Evolutionary conservation across 2,797 vertebrate species (phyloP).

Genomic region (Phoxinus dragarum): DNA sequence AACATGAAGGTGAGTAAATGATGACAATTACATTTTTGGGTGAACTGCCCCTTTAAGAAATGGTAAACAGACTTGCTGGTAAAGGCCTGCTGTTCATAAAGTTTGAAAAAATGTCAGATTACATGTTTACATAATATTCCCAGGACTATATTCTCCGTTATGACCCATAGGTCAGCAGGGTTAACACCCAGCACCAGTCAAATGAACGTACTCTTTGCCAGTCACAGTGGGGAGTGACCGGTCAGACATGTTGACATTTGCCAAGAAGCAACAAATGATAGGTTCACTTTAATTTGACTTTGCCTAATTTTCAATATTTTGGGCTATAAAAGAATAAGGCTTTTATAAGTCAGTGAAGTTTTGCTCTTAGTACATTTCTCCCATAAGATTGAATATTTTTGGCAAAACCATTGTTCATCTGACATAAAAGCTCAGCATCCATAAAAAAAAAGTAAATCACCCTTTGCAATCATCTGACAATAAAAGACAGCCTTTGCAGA

Average conservation of each 20-base stretch:
- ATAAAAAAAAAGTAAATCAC: neutral
- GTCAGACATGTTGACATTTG: neutral
- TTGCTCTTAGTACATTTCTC: neutral
- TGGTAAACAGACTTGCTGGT: neutral
- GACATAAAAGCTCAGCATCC: neutral
- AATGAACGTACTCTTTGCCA: neutral
- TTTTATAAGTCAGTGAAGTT: neutral
- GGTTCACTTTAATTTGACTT: neutral
- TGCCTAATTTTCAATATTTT: neutral
- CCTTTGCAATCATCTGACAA: neutral
- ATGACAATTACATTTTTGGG: neutral
- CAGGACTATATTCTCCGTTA: neutral
- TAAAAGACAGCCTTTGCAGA: neutral
- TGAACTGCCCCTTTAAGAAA: neutral
- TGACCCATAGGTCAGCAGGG: neutral
- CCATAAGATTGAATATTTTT: neutral
- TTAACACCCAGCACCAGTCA: neutral
- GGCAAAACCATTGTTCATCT: neutral
- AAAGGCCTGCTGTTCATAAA: neutral
- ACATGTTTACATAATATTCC: neutral
- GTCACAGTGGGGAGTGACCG: neutral
- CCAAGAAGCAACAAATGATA: neutral
- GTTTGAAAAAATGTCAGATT: neutral
- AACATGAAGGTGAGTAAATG: neutral
- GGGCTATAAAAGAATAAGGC: neutral